Conservation (phyloP, 2,113 vertebrate genomes). For the Cavia aperea region DNA sequence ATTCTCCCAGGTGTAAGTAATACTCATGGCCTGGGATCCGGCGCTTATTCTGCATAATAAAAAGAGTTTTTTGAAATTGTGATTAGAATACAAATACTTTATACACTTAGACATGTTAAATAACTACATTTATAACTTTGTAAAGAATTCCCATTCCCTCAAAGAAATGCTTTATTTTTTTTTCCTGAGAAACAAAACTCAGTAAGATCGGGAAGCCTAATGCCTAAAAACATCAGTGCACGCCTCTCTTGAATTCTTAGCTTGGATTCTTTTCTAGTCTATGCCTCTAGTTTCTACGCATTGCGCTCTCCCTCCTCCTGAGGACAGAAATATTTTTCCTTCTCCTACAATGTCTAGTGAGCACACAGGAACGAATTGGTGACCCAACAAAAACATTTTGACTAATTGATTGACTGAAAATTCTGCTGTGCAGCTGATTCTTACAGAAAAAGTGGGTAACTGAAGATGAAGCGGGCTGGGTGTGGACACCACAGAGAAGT, state of each 20-base stretch:
- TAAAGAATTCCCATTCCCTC: conserved; percentile 25
- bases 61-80: conserved; percentile 53
- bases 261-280: neutral
- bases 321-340: neutral
- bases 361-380: neutral
- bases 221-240: neutral
- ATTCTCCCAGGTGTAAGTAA: conserved; percentile 50
- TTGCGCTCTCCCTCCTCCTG: neutral
- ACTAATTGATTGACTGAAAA: neutral
- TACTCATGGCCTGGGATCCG: conserved; percentile 16
- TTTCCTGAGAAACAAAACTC: conserved; percentile 22
- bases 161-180: neutral
- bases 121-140: neutral
- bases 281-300: neutral
- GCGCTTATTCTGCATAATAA: conserved; percentile 50
- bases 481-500: neutral
- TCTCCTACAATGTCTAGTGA: neutral
- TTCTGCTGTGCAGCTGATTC: conserved; percentile 3
- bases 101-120: conserved; percentile 9
- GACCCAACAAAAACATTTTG: neutral
- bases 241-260: neutral
- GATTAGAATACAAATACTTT: conserved; percentile 35
- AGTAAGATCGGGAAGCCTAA: conserved; percentile 31
- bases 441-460: neutral
- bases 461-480: neutral